Conservation (phyloP, 2,113 vertebrate genomes). For the Poeciliopsis occidentalis region DNA sequence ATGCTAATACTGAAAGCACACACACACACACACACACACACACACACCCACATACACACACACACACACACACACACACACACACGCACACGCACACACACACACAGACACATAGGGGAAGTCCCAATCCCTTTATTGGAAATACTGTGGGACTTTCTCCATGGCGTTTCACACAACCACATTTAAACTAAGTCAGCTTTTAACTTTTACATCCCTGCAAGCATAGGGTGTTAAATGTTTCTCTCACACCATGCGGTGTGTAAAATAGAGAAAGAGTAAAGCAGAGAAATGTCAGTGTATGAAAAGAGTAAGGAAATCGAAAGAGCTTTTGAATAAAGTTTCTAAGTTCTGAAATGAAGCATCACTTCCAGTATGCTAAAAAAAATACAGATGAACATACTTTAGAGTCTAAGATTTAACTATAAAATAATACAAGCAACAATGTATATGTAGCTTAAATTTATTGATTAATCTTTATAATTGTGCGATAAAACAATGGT, state of each 20-base stretch:
- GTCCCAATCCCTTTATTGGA: conserved; percentile 13
- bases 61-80: no score
- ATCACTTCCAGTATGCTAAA: not conserved
- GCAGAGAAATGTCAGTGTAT: conserved; percentile 55
- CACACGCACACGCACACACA: not conserved
- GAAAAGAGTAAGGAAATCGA: conserved; percentile 38
- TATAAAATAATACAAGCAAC: not conserved
- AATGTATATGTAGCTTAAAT: not conserved
- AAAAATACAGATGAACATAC: not conserved
- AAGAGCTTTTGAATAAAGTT: conserved; percentile 49
- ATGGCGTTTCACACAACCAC: conserved; percentile 46
- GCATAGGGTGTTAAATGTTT: conserved; percentile 50
- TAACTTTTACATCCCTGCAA: conserved; percentile 41
- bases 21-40: not conserved
- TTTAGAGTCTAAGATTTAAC: not conserved
- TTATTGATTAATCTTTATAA: not conserved
- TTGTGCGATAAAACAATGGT: not conserved
- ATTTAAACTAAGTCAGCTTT: conserved; percentile 31
- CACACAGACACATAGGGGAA: not conserved
- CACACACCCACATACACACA: not conserved
- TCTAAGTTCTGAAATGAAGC: not conserved
- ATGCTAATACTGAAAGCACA: conserved; percentile 18
- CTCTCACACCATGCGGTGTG: conserved; percentile 57
- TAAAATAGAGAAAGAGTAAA: conserved; percentile 56
- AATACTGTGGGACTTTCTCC: conserved; percentile 21